Conservation (phyloP, 2,113 vertebrate genomes). For the Rhadina sibilatrix region DNA sequence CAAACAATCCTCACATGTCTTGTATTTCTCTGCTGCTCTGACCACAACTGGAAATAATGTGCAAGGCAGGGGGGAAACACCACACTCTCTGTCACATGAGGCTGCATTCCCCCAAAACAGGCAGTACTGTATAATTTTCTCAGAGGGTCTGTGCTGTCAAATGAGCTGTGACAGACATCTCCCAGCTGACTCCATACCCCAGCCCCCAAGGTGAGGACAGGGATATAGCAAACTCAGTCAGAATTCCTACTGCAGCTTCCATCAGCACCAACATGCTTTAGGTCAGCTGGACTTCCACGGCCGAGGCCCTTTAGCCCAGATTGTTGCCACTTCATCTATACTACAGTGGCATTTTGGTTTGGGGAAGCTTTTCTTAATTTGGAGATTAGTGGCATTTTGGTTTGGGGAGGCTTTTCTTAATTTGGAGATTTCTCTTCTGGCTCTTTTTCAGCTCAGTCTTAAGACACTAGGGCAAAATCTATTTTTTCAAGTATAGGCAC, state of each 20-base stretch:
- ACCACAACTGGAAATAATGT: neutral
- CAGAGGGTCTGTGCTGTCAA: neutral
- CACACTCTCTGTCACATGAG: neutral
- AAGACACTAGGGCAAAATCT: neutral
- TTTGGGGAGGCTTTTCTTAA: neutral
- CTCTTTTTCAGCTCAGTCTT: neutral
- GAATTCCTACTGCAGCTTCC: neutral
- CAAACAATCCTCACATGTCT: neutral
- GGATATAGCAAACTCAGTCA: neutral
- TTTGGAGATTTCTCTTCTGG: neutral
- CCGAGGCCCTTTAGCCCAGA: neutral
- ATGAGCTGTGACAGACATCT: neutral
- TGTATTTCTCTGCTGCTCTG: neutral
- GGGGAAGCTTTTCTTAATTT: neutral
- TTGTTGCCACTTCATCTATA: neutral
- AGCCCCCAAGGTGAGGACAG: neutral
- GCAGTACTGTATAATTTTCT: neutral
- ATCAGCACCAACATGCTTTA: rapidly evolving
- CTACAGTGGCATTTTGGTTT: neutral
- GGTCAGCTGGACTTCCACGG: neutral
- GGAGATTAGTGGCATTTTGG: neutral
- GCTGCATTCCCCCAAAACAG: neutral
- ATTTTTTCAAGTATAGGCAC: neutral
- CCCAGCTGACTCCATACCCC: neutral
- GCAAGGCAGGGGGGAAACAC: neutral